Evolutionary conservation across 2,797 vertebrate genomes (phyloP), one percentile per base, ranked within the genome.

Genomic region (Carcharodon carcharias): DNA sequence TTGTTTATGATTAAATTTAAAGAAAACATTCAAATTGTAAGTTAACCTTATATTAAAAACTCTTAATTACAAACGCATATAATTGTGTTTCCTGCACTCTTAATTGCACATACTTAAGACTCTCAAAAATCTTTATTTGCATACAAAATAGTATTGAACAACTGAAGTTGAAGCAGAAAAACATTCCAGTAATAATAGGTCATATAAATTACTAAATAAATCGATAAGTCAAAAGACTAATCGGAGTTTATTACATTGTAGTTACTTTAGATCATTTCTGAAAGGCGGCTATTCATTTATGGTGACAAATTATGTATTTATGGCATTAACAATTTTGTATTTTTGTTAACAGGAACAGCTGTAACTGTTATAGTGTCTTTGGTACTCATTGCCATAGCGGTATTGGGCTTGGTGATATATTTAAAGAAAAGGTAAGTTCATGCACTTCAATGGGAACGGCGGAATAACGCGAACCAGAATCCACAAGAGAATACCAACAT

Each of bases 321-420:
- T 77, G 7, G 4, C 35, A 4, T 95, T n/a, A 31, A 95, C 95
- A 69, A 73, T 95, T 54, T 67, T 95, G 65, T 95, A 56, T 50
- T 95, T 95, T 95, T 95, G 54, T 95, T n/a, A 23, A 95, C 94
- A 95, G 94, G 69, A 67, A 73, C 94, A 50, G 69, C 65, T 71
- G 9, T 58, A 54, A 77, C 50, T 31, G 69, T 77, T 54, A 28
- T 71, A 56, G 26, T 58, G 14, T 73, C 14, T 56, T 35, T 95
- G 94, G 14, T 95, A 45, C 16, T 71, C 14, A 0, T 35, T 73
- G 69, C 50, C 54, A 14, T 54, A 4, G 69, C 16, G 8, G 21
- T 95, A 58, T 16, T 95, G 28, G 65, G 45, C 56, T 35, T 95
- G 94, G 69, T 95, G 94, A 71, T 95, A 6, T 95, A 73, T 77